A percentile compares a stretch with the other conserved stretches of the same genome.
Conservation (phyloP, 2,888 invertebrate species). For the Conchocele bisecta region DNA sequence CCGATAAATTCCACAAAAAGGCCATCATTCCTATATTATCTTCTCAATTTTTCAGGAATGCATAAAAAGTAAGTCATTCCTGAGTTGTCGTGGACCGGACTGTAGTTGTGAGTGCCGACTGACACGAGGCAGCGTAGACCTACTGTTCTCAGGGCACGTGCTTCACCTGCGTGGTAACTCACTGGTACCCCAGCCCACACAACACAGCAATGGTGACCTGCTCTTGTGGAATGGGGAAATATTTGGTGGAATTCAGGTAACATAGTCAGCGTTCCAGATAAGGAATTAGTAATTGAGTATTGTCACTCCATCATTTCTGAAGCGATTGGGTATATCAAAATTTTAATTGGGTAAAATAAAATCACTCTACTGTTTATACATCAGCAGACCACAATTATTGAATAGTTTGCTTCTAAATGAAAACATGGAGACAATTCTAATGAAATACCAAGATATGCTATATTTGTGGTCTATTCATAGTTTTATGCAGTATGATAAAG, state of each 20-base stretch:
- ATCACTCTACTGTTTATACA: too few relatives aligned
- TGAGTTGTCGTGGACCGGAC: constrained; percentile 60
- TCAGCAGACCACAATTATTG: too few relatives aligned
- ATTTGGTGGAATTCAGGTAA: constrained; percentile 86
- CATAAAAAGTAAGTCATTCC: constrained; percentile 23
- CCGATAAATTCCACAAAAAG: too few relatives aligned
- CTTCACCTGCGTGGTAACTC: constrained; percentile 92
- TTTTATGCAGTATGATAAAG: too few relatives aligned
- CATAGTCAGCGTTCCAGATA: background rate
- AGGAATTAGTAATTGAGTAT: background rate
- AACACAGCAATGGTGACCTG: constrained; percentile 85
- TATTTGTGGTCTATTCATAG: too few relatives aligned
- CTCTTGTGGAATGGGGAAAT: constrained; percentile 96
- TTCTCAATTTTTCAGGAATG: constrained; percentile 15
- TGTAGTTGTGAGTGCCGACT: constrained; percentile 6
- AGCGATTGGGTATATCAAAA: too few relatives aligned
- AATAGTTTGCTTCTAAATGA: too few relatives aligned
- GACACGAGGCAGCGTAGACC: constrained; percentile 6
- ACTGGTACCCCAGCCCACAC: constrained; percentile 88
- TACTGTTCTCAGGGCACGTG: constrained; percentile 84
- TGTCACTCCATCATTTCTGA: too few relatives aligned
- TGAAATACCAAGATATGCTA: too few relatives aligned
- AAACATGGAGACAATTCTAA: too few relatives aligned
- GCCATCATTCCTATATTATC: too few relatives aligned
- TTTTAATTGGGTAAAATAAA: too few relatives aligned